Percentiles rank a stretch among this genome's conserved stretches.
These are phyloP conservation scores for Etheostoma perlongum DNA, from an alignment of 2,797 vertebrate genomes.

Conservation along the genomic window DNA sequence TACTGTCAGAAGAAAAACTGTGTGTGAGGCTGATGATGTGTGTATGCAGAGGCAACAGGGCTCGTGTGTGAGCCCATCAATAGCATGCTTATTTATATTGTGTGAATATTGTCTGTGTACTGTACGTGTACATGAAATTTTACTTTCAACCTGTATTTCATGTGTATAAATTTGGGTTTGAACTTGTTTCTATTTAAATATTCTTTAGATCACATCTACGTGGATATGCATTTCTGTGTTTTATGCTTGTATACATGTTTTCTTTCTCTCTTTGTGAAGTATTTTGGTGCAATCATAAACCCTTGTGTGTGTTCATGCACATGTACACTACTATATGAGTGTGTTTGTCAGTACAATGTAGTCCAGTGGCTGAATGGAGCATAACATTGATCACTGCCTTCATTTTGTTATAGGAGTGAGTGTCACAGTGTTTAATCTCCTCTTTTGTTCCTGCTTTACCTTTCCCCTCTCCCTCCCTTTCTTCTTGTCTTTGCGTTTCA, in stretches of 20 bases:
- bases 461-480: background rate
- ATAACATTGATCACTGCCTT: slow-evolving; percentile 34
- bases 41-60: background rate
- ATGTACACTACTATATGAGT: background rate
- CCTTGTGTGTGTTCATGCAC: slow-evolving; percentile 4
- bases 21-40: background rate
- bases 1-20: slow-evolving; percentile 42
- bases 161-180: too few species aligned
- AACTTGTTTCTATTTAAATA: too few species aligned
- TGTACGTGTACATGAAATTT: background rate
- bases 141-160: too few species aligned
- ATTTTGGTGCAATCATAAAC: background rate
- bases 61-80: background rate
- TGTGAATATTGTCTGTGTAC: background rate
- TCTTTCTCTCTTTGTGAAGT: too few species aligned
- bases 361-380: slow-evolving; percentile 22
- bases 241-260: too few species aligned
- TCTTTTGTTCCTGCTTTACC: slow-evolving; percentile 2
- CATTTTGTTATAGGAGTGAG: slow-evolving; percentile 29
- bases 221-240: too few species aligned
- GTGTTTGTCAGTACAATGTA: slow-evolving; percentile 1
- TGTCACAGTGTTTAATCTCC: slow-evolving; percentile 15
- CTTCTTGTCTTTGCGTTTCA: slow-evolving; percentile 1
- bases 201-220: too few species aligned
- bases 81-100: slow-evolving; percentile 7